phyloP scores from a whole-genome alignment of 2,888 invertebrate species.

The Coelopa pilipes region DNA sequence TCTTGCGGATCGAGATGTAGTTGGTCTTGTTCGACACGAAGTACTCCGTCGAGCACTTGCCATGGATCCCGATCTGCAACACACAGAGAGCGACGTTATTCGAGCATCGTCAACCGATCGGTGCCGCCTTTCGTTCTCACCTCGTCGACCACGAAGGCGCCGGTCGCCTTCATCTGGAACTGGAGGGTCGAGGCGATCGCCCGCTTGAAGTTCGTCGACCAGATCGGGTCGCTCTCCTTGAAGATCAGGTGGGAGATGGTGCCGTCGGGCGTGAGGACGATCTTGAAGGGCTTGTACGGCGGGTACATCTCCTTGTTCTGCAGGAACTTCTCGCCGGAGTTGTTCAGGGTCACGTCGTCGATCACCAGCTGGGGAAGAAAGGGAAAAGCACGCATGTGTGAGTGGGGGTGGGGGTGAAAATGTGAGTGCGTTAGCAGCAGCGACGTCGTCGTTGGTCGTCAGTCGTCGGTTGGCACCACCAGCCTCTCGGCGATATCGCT shows the following conservation, averaged over 20 bases:
- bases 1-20: constrained; percentile 64
- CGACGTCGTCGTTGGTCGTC: too few relatives aligned
- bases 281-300: constrained; percentile 66
- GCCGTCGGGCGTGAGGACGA: constrained; percentile 61
- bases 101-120: background rate
- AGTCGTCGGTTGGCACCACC: too few relatives aligned
- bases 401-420: too few relatives aligned
- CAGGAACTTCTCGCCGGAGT: constrained; percentile 65
- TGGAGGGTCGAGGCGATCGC: constrained; percentile 75
- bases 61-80: constrained; percentile 71
- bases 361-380: constrained; percentile 60
- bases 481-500: too few relatives aligned
- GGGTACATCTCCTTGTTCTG: constrained; percentile 67
- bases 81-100: background rate
- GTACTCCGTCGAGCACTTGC: constrained; percentile 69
- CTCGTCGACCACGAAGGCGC: constrained; percentile 67
- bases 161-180: constrained; percentile 68
- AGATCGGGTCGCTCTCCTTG: constrained; percentile 70
- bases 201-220: constrained; percentile 77
- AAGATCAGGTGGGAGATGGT: constrained; percentile 63
- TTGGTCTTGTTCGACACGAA: constrained; percentile 65
- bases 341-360: constrained; percentile 65
- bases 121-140: constrained; percentile 49
- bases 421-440: too few relatives aligned
- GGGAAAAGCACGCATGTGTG: background rate